A percentile compares a stretch with the other conserved stretches of the same genome.
Evolutionary conservation across 2,113 vertebrate species (phyloP).

Genomic region (Isichthys henryi): DNA sequence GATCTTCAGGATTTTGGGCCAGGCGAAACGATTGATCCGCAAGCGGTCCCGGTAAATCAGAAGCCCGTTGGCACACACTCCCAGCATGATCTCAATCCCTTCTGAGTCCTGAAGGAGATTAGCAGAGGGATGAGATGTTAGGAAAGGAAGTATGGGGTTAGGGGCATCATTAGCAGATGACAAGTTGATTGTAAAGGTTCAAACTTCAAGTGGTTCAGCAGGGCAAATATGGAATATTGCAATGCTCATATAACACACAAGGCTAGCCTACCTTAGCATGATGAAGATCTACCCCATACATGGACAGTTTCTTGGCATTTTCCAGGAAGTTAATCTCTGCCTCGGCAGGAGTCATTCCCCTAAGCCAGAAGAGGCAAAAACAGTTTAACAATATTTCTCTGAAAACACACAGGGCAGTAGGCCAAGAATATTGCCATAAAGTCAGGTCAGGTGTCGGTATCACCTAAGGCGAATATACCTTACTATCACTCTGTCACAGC

Average conservation of each 20-base stretch:
- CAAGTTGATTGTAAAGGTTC: background rate
- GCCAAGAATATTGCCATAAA: background rate
- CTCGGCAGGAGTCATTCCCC: slow-evolving; percentile 94
- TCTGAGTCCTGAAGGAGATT: slow-evolving; percentile 77
- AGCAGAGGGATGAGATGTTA: background rate
- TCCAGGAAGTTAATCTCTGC: slow-evolving; percentile 97
- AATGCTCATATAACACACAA: background rate
- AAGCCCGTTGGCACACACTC: slow-evolving; percentile 91
- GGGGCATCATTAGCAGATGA: background rate
- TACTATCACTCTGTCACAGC: slow-evolving; percentile 19
- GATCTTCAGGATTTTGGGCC: slow-evolving; percentile 99
- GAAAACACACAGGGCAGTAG: background rate
- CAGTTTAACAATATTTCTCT: slow-evolving; percentile 13
- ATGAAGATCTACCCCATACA: slow-evolving; percentile 97
- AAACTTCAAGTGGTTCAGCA: background rate
- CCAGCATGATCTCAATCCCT: slow-evolving; percentile 96
- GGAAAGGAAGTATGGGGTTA: background rate
- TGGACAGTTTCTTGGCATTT: slow-evolving; percentile 97
- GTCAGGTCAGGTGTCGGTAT: background rate
- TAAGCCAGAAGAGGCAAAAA: slow-evolving; percentile 43
- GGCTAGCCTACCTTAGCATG: slow-evolving; percentile 82
- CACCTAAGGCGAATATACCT: background rate
- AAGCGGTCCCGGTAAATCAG: slow-evolving; percentile 94
- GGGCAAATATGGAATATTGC: too few species aligned
- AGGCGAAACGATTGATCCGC: slow-evolving; percentile 96